Base-by-base conservation (phyloP, 2,113 vertebrate genomes). In the Hystrix brachyura region DNA sequence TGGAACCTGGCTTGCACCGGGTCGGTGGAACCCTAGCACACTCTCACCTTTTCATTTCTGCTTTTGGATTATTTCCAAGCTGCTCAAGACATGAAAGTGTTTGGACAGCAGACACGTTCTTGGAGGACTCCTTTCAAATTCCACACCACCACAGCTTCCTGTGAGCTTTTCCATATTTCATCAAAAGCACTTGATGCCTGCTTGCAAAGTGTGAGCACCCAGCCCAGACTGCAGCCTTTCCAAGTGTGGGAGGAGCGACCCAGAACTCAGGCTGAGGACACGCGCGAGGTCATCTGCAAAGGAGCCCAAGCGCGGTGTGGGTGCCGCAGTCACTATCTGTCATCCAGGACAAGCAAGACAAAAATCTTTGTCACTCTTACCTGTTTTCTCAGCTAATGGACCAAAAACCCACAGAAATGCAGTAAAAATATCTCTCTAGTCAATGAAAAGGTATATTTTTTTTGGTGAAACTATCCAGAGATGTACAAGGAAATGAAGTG, bases 161-260 rank as follows among this genome's bases (percentile, higher is more conserved):
- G 92, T 87, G 55, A 88, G 83, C 95, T 98, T 96, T 97, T 98
- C 98, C 95, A 90, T 93, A 95, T 96, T 97, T 97, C 96, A 98
- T 98, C 96, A 96, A 96, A 98, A 98, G 84, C 96, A 94, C 72
- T 81, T 12, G 59, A 90, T 76, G 60, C 86, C 96, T 95, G 9
- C 64, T 96, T 93, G 95, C 96, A 94, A 65, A 93, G 83, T 91
- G 59, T 79, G 59, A 76, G 88, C 0, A 0, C 72, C 82, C 59
- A 78, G 80, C 25, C 0, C 38, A 87, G 94, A 64, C 51, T 90
- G 84, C 92, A 74, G 94, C 94, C 80, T 93, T 96, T 94, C 95
- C 79, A 62, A 96, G 92, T 8, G 13, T 55, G 94, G 96, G 95
- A 76, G 46, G 83, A n/a, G 5, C 90, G 90, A 94, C 0, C 65